Conservation (phyloP, 2,797 vertebrate species). For the Buceros bicornis region DNA sequence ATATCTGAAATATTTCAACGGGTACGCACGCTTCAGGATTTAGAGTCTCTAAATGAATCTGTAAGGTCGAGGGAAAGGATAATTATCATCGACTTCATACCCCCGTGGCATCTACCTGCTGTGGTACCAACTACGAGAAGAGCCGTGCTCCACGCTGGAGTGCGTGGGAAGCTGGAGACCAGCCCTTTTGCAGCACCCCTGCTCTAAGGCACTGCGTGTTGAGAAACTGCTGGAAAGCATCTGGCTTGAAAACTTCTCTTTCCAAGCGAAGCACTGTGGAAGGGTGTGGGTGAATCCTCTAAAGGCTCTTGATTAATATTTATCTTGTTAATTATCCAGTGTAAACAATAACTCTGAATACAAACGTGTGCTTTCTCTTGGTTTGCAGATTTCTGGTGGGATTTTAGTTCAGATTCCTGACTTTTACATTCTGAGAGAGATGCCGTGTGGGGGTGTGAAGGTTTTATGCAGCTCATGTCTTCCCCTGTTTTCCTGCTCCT, state of each 20-base stretch:
- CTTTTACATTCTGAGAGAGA: not conserved
- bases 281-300: fast-evolving
- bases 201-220: not conserved
- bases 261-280: not conserved
- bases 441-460: not conserved
- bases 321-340: not conserved
- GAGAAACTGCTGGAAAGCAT: not conserved
- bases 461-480: not conserved
- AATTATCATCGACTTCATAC: not conserved
- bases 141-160: fast-evolving
- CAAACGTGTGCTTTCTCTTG: not conserved
- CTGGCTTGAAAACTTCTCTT: not conserved
- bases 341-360: fast-evolving
- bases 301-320: not conserved
- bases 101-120: not conserved
- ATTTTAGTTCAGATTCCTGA: not conserved
- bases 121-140: not conserved
- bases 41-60: not conserved
- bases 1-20: not conserved
- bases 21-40: not conserved
- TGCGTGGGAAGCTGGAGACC: not conserved
- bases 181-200: not conserved
- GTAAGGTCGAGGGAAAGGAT: not conserved
- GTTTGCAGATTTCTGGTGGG: not conserved
- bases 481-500: not conserved